Percentiles rank a stretch among this genome's conserved stretches.
Evolutionary conservation across 2,113 vertebrate species (phyloP).

Genomic region (Ahaetulla prasina): DNA sequence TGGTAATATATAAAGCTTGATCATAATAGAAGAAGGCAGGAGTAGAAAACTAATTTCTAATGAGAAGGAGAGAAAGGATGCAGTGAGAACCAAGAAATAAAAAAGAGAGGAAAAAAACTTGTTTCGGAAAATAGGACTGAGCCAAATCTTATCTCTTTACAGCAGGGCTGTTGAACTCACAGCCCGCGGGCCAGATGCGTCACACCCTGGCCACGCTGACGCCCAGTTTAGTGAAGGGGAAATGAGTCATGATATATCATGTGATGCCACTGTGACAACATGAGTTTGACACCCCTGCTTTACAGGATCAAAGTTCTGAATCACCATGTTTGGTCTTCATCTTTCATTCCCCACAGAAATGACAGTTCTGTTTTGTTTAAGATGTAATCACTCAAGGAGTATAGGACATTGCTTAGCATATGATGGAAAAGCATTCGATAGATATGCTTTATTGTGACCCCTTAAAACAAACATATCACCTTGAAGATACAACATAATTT

Average conservation of each 20-base stretch:
- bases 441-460: neutral
- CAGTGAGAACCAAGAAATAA: neutral
- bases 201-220: too few relatives aligned
- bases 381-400: neutral
- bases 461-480: neutral
- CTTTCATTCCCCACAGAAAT: neutral
- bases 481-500: neutral
- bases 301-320: neutral
- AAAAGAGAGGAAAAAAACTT: neutral
- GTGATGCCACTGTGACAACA: too few relatives aligned
- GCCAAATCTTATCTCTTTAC: neutral
- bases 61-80: neutral
- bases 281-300: too few relatives aligned
- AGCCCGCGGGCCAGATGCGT: too few relatives aligned
- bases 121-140: neutral
- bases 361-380: neutral
- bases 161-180: too few relatives aligned
- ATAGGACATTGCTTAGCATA: neutral
- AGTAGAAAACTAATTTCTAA: fast-evolving
- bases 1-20: neutral
- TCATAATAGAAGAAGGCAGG: fast-evolving
- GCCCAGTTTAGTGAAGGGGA: too few relatives aligned
- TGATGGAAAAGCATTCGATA: neutral
- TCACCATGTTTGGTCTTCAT: neutral
- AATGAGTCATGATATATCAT: too few relatives aligned